Percentiles rank a stretch among this genome's conserved stretches.
phyloP scores from a whole-genome alignment of 92 coral and sea anemone species.

The Palythoa heliodiscus region DNA sequence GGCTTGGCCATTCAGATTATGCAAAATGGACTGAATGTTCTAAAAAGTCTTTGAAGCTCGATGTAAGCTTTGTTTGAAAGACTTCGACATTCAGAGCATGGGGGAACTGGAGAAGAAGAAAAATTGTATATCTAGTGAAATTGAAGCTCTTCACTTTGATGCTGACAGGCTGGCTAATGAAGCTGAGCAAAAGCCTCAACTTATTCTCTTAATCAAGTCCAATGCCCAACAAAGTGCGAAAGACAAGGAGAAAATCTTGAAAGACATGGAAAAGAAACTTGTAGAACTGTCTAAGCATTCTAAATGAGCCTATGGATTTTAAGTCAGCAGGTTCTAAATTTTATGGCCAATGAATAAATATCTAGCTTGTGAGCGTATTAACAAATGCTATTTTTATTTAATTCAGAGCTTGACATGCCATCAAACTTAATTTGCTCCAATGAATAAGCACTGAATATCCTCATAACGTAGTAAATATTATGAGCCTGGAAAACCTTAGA shows the following conservation, averaged over 20 bases:
- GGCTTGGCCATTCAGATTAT: neutral
- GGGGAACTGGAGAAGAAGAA: constrained; percentile 13
- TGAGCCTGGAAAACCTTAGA: no score
- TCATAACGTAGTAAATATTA: no score
- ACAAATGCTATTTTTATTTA: no score
- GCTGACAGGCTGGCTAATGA: constrained; percentile 10
- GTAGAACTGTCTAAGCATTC: neutral
- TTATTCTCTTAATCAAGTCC: neutral
- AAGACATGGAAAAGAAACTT: neutral
- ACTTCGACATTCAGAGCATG: no score
- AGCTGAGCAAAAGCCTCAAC: neutral
- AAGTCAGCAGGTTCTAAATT: neutral
- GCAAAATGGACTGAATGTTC: neutral
- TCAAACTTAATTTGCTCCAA: no score
- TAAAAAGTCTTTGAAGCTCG: neutral
- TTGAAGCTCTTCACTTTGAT: neutral
- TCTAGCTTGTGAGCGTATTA: no score
- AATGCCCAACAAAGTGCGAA: no score
- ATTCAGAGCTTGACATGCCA: no score
- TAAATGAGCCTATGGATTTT: constrained; percentile 12
- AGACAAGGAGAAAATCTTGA: no score
- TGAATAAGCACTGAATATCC: no score
- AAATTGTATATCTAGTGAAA: neutral
- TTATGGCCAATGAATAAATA: no score
- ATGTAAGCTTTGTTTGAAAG: neutral